phyloP scores from a whole-genome alignment of 2,113 vertebrate genomes.

The Cranoglanis bouderius region DNA sequence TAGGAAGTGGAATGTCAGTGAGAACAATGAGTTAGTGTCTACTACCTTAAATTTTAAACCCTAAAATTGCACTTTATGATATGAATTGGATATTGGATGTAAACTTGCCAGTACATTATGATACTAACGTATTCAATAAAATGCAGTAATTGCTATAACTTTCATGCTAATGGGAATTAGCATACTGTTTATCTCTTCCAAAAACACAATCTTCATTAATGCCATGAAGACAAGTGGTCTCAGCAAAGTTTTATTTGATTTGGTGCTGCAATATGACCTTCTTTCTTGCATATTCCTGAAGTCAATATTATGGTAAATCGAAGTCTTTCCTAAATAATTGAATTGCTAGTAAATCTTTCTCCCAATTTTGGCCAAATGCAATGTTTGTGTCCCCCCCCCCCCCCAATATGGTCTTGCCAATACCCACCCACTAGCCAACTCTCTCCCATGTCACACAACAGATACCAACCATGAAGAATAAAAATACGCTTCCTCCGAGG shows the following conservation, averaged over 20 bases:
- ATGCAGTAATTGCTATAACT: not conserved
- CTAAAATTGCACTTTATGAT: not conserved
- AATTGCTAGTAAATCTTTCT: not conserved
- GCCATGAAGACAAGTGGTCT: not conserved
- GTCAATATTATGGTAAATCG: not conserved
- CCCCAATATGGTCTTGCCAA: not conserved
- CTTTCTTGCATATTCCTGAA: not conserved
- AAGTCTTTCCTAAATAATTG: not conserved
- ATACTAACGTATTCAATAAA: not conserved
- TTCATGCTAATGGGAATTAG: not conserved
- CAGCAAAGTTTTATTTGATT: not conserved
- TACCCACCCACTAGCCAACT: not conserved
- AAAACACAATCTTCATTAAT: not conserved
- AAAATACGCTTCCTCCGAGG: not conserved
- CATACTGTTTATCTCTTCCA: not conserved
- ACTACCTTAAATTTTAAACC: not conserved
- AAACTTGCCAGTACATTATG: not conserved
- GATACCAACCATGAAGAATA: not conserved
- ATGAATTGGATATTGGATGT: not conserved
- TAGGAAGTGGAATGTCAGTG: slow-evolving; percentile 17
- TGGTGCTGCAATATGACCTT: not conserved
- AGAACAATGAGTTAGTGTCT: not conserved
- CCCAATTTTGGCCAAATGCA: not conserved
- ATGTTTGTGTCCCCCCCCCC: not conserved
- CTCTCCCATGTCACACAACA: not conserved